Evolutionary conservation across 1,140 invertebrate species (phyloP), one percentile per base, ranked within the genome.

Genomic region (Bombus picipes): DNA sequence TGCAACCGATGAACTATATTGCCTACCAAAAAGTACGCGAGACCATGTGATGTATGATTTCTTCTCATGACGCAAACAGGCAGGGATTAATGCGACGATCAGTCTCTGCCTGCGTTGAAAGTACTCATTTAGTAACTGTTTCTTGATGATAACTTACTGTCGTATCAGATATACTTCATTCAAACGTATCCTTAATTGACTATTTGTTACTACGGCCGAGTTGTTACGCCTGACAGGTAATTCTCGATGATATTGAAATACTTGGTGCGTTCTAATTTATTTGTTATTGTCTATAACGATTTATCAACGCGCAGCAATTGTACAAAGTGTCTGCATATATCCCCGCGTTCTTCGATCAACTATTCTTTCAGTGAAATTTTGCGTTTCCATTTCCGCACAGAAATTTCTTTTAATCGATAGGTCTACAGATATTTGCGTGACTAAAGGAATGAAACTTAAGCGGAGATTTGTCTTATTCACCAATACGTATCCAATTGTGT

Each of bases 21-120:
- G n/a, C 13, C 32, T 43, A 43, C 39, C 32, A 39, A 70, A 80
- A 80, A 53, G 25, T 78, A 32, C 65, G 75, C 8, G 57, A 62
- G 28, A 65, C 59, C 57, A 77, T 5, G 43, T 80, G 78, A 80
- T 53, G 66, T 47, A 53, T 47, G 65, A 70, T 70, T 37, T 53
- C 65, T 53, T 47, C 34, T 70, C 43, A 34, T 80, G 65, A 80
- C 43, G 78, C 32, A 80, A 84, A 87, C 73, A 68, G 59, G 66
- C 22, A 82, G 57, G 25, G 43, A 86, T 86, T 86, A 57, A 81
- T 80, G 43, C 41, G 65, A 66, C 12, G 15, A 80, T 80, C 78
- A 70, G 65, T 80, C 78, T 80, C 65, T 80, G 78, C 41, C 65
- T 80, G 59, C 41, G 78, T 70, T 80, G 65, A 80, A 80, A 70